Conservation (phyloP, 2,113 vertebrate genomes). For the Gambusia affinis region DNA sequence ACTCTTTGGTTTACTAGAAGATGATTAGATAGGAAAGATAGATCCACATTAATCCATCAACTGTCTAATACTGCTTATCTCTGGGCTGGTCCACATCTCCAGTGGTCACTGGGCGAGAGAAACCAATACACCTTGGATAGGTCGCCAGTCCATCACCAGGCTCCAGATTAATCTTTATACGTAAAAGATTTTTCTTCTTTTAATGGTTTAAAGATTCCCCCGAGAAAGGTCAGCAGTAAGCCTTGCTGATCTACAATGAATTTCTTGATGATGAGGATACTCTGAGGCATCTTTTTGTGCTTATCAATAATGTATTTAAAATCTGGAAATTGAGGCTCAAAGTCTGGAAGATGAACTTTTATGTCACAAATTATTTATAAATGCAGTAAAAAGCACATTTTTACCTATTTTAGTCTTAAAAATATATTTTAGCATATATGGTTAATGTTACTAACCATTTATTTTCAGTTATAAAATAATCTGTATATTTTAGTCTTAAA, state of each 20-base stretch:
- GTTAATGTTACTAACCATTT: too few relatives aligned
- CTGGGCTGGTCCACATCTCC: too few relatives aligned
- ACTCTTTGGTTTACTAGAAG: too few relatives aligned
- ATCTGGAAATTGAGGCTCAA: constrained; percentile 15
- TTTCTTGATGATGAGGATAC: constrained; percentile 42
- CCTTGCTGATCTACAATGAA: constrained; percentile 38
- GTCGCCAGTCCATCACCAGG: too few relatives aligned
- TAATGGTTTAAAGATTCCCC: constrained; percentile 11
- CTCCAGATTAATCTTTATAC: too few relatives aligned
- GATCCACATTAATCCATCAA: background rate
- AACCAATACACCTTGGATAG: too few relatives aligned
- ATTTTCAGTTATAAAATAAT: too few relatives aligned
- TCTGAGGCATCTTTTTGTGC: constrained; percentile 5
- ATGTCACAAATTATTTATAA: background rate
- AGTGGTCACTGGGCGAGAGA: too few relatives aligned
- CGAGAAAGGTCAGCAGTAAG: constrained; percentile 52
- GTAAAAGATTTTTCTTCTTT: too few relatives aligned
- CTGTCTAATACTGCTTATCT: too few relatives aligned
- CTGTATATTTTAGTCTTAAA: background rate
- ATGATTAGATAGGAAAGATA: too few relatives aligned
- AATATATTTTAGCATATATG: background rate
- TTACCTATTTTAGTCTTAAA: too few relatives aligned
- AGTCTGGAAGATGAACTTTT: constrained; percentile 11
- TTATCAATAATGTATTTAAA: constrained; percentile 53
- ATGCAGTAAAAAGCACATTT: background rate